Conservation (phyloP, 2,888 invertebrate genomes). For the Hoplodrina ambigua region DNA sequence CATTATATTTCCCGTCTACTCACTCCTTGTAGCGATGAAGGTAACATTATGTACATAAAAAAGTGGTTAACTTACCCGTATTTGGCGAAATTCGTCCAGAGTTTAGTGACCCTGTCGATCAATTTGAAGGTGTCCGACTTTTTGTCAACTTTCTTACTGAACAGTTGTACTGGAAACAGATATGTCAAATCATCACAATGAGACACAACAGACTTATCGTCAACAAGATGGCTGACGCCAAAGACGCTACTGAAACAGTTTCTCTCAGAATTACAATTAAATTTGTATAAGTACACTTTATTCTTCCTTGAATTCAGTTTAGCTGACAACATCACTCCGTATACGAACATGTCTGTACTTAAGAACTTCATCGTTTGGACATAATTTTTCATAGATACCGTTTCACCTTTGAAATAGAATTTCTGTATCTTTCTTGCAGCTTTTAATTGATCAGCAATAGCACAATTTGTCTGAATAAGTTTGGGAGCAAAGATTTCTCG, state of each 20-base stretch:
- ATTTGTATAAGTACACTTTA: conserved; percentile 75
- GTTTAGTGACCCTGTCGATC: conserved; percentile 72
- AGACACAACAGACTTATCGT: conserved; percentile 61
- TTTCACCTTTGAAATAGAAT: conserved; percentile 70
- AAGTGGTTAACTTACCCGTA: conserved; percentile 73
- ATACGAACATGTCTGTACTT: conserved; percentile 66
- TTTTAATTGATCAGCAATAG: conserved; percentile 69
- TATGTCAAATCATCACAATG: conserved; percentile 77
- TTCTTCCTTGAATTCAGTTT: conserved; percentile 68
- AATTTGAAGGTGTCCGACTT: conserved; percentile 68
- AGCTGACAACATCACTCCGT: conserved; percentile 66
- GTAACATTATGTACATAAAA: neutral
- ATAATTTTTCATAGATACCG: conserved; percentile 63
- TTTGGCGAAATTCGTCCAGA: conserved; percentile 84
- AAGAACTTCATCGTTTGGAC: conserved; percentile 65
- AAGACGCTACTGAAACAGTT: conserved; percentile 68
- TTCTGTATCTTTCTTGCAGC: conserved; percentile 70
- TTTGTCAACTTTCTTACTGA: conserved; percentile 62
- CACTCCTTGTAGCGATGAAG: neutral
- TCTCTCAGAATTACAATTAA: conserved; percentile 74
- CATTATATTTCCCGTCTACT: neutral
- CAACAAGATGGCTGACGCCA: conserved; percentile 51
- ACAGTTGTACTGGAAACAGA: conserved; percentile 68
- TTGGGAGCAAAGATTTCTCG: conserved; percentile 74
- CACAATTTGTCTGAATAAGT: conserved; percentile 65